Evolutionary conservation across 1,140 invertebrate species (phyloP).

Genomic region (Neodiprion lecontei): DNA sequence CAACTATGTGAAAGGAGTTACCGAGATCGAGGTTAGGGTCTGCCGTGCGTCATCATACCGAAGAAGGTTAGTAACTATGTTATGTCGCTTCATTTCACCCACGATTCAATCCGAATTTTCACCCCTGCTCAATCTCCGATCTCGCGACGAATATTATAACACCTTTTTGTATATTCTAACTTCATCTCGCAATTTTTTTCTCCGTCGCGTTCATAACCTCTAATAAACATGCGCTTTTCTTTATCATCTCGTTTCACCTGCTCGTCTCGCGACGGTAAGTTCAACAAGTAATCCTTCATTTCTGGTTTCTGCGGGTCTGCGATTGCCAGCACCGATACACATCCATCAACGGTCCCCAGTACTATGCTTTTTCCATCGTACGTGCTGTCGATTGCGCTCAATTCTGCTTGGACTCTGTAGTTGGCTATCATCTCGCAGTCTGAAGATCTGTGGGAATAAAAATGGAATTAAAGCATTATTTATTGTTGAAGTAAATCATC

Average conservation of each 20-base stretch:
- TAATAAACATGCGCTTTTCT: neutral
- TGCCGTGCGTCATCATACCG: too few species aligned
- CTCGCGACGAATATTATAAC: too few species aligned
- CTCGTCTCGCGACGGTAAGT: conserved; percentile 76
- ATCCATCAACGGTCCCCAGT: conserved; percentile 92
- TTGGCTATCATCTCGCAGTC: conserved; percentile 93
- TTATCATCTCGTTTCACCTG: conserved; percentile 57
- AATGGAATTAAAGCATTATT: neutral
- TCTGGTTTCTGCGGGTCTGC: conserved; percentile 76
- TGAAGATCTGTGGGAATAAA: conserved; percentile 66
- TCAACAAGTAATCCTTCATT: conserved; percentile 71
- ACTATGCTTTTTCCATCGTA: conserved; percentile 83
- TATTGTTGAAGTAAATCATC: neutral
- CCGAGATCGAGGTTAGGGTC: too few species aligned
- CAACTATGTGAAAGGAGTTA: too few species aligned
- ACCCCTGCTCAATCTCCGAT: too few species aligned
- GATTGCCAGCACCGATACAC: conserved; percentile 89
- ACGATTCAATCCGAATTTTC: too few species aligned
- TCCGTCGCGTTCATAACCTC: neutral
- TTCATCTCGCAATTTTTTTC: neutral
- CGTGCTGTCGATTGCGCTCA: conserved; percentile 85
- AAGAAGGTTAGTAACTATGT: too few species aligned
- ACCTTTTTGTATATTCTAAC: neutral
- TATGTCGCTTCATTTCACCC: too few species aligned
- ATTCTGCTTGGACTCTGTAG: conserved; percentile 90